Evolutionary conservation across 2,797 vertebrate species (phyloP), one percentile per base, ranked within the genome.

Genomic region (Lates japonicus): DNA sequence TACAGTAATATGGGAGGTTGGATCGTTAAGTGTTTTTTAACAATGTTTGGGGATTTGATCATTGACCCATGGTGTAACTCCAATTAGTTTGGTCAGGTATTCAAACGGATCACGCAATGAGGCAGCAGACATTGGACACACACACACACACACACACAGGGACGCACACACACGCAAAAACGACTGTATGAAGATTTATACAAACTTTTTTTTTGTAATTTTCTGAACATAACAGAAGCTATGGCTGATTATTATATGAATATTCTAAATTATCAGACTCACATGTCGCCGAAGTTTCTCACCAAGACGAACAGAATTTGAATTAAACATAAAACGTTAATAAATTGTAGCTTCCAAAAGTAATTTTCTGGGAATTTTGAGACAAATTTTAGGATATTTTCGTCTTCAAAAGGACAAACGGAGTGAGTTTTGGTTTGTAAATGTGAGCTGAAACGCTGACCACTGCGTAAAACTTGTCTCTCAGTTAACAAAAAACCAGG

Each of bases 1-100:
- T 76, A 75, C 76, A 25, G 39, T 70, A 66, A 81, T n/a, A 78
- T 55, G 68, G 48, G 65, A 70, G 74, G 52, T 52, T 78, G 65
- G 68, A 54, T 76, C 70, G 46, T 83, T 70, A 81, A 79, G 83
- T 82, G 83, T 85, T 81, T 86, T 85, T 88, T 83, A 87, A 86
- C 86, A 46, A 72, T 88, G 81, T 87, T 87, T 83, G 52, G 64
- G 76, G 83, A 80, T 88, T 83, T 84, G 72, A 44, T 74, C 78
- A 64, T 66, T 85, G 85, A 88, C 61, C 78, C 85, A 85, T 77
- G 11, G 5, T 39, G 72, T 74, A 69, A 84, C 77, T 85, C 63
- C 78, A 83, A 69, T 84, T 86, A 88, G 82, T 88, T 80, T 81
- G 70, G 66, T 85, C 82, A 87, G 74, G 70, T 85, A 82, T 88